A percentile compares a stretch with the other conserved stretches of the same genome.
phyloP scores from a whole-genome alignment of 1,140 invertebrate species.

The Batillaria attramentaria region DNA sequence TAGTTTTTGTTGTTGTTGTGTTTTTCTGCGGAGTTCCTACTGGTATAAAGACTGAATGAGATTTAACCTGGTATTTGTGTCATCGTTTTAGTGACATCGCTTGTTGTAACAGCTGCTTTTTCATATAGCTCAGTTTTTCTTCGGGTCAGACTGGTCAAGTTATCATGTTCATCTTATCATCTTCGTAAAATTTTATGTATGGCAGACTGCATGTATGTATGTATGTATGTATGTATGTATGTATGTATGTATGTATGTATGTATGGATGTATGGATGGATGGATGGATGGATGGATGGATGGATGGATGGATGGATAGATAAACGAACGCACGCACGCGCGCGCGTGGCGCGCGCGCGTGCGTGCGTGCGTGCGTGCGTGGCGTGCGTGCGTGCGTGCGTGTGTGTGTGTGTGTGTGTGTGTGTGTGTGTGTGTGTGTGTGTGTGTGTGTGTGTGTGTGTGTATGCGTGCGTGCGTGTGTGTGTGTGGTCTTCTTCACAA shows the following conservation, averaged over 20 bases:
- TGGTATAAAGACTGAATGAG: too few species aligned
- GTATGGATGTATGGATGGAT: neutral
- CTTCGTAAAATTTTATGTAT: too few species aligned
- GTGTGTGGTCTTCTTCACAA: conserved; percentile 1
- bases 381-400: too few species aligned
- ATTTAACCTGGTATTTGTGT: conserved; percentile 93
- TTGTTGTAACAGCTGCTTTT: conserved; percentile 93
- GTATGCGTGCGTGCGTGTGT: neutral
- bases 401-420: too few species aligned
- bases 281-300: neutral
- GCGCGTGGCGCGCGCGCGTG: neutral
- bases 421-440: neutral
- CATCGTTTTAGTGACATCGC: too few species aligned
- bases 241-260: neutral
- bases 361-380: too few species aligned
- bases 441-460: conserved; percentile 4
- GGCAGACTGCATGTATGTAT: conserved; percentile 77
- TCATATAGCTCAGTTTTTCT: conserved; percentile 96
- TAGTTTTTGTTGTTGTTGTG: too few species aligned
- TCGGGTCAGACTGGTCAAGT: too few species aligned
- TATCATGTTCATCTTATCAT: too few species aligned
- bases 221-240: conserved; percentile 4
- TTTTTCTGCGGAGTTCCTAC: too few species aligned
- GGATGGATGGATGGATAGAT: neutral
- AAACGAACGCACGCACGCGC: neutral